These are phyloP conservation scores for Hemitrygon akajei DNA, from an alignment of 2,797 vertebrate species.

Conservation along the genomic window DNA sequence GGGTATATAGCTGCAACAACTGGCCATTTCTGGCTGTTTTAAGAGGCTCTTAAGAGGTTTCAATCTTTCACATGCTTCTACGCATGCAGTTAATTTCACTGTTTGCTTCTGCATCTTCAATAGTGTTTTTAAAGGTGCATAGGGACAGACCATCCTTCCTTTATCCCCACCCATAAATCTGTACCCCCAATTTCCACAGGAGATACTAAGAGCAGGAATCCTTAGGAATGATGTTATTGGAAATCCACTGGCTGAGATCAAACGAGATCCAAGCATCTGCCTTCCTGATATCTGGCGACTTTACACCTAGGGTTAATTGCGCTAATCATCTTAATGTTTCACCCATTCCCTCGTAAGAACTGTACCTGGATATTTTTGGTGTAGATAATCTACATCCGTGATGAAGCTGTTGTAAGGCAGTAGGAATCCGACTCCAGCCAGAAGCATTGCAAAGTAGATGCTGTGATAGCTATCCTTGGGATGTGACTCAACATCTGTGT, in stretches of 20 bases:
- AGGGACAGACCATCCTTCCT: not conserved
- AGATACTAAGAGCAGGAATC: not conserved
- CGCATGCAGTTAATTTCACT: not conserved
- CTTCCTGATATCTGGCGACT: not conserved
- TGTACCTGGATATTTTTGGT: slow-evolving; percentile 86
- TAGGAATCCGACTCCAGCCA: slow-evolving; percentile 92
- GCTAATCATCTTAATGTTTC: not conserved
- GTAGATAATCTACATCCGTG: slow-evolving; percentile 91
- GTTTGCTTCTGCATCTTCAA: not conserved
- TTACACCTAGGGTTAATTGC: not conserved
- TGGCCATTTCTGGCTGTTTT: not conserved
- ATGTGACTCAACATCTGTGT: slow-evolving; percentile 63
- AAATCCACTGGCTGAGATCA: not conserved
- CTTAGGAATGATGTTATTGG: not conserved
- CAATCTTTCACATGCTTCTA: not conserved
- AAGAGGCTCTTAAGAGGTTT: not conserved
- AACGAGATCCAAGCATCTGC: not conserved
- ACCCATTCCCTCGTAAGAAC: not conserved
- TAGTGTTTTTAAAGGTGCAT: not conserved
- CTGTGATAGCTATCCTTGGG: slow-evolving; percentile 89
- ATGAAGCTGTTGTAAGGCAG: slow-evolving; percentile 98
- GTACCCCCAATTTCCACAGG: not conserved
- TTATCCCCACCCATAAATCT: not conserved
- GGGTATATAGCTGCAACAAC: too few species aligned
- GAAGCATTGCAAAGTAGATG: slow-evolving; percentile 93